phyloP scores from a whole-genome alignment of 2,888 invertebrate genomes.

The Drosophila lacicola region DNA sequence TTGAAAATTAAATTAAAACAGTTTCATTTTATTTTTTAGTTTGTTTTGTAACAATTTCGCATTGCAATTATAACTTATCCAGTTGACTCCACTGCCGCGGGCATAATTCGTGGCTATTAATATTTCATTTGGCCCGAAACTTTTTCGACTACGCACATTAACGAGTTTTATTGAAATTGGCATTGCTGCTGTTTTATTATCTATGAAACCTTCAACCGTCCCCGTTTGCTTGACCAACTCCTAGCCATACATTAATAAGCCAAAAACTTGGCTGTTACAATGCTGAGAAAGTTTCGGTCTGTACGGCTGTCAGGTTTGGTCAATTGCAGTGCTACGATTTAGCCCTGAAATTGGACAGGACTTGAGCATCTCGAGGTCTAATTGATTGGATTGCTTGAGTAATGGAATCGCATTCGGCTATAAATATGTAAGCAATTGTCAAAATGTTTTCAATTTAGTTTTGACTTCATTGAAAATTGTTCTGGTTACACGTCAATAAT shows the following conservation, averaged over 20 bases:
- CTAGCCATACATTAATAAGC: constrained; percentile 62
- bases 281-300: constrained; percentile 42
- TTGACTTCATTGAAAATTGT: neutral
- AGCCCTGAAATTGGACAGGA: constrained; percentile 46
- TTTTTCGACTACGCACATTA: constrained; percentile 37
- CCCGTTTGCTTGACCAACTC: constrained; percentile 8
- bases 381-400: constrained; percentile 57
- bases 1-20: neutral
- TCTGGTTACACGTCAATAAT: neutral
- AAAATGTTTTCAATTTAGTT: constrained; percentile 9
- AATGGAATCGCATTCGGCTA: constrained; percentile 7
- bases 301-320: constrained; percentile 52
- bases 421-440: constrained; percentile 17
- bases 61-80: constrained; percentile 14
- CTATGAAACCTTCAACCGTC: neutral
- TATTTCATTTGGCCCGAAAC: constrained; percentile 57
- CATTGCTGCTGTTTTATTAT: constrained; percentile 30
- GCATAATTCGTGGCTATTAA: constrained; percentile 49
- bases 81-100: constrained; percentile 31
- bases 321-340: constrained; percentile 17
- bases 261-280: constrained; percentile 17
- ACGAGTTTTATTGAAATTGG: constrained; percentile 58
- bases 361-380: constrained; percentile 36
- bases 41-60: neutral
- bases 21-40: neutral